Evolutionary conservation across 2,797 vertebrate genomes (phyloP).

Genomic region (Avahi laniger): DNA sequence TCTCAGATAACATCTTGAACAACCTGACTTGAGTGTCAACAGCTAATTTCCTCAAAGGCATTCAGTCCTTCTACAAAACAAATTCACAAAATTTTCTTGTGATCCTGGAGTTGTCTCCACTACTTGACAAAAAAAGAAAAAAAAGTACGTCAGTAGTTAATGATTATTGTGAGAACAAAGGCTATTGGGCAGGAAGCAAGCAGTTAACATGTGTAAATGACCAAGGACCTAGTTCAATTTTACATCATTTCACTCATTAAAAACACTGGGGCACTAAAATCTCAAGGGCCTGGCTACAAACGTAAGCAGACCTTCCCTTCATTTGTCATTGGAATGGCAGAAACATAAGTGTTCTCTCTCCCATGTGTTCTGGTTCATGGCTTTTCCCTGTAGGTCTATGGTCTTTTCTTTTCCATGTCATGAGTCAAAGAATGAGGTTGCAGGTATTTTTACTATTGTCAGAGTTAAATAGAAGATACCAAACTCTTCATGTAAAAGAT

Average conservation of each 20-base stretch:
- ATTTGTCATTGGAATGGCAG: neutral
- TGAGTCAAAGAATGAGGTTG: neutral
- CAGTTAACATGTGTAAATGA: neutral
- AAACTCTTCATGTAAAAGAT: neutral
- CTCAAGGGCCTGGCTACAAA: neutral
- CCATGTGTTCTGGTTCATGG: neutral
- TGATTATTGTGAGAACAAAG: neutral
- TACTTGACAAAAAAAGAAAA: neutral
- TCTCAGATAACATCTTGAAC: neutral
- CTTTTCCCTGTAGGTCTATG: neutral
- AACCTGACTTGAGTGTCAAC: neutral
- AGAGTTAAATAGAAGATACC: neutral
- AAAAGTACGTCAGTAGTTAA: neutral
- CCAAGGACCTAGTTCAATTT: neutral
- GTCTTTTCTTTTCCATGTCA: neutral
- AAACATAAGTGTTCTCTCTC: neutral
- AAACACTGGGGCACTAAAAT: neutral
- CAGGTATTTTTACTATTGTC: neutral
- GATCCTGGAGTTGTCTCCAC: neutral
- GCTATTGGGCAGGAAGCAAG: neutral
- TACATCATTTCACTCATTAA: neutral
- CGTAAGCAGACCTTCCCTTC: neutral
- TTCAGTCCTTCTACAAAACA: neutral
- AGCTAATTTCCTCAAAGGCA: neutral
- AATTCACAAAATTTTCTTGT: neutral